Percentiles rank a stretch among this genome's conserved stretches.
These are phyloP conservation scores for Pygmarrhopalites habei DNA, from an alignment of 1,140 invertebrate species.

Conservation along the genomic window DNA sequence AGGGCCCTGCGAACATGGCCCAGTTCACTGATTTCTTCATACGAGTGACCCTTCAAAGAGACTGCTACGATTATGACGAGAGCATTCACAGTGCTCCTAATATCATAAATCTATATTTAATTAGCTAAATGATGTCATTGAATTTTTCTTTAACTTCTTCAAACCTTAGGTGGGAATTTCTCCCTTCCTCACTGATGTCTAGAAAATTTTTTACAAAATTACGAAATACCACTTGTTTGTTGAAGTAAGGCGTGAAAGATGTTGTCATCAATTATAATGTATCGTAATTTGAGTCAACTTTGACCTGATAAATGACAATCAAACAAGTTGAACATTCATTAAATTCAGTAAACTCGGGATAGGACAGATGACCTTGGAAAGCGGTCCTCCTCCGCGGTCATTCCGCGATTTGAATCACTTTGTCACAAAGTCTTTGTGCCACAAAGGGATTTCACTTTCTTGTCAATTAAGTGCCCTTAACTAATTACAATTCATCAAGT, in stretches of 20 bases:
- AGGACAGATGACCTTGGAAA: no score
- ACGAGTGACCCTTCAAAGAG: no score
- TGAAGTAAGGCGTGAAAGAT: background rate
- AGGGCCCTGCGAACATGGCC: no score
- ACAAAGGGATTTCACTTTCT: no score
- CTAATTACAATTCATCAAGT: background rate
- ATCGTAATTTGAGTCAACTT: background rate
- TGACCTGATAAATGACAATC: no score
- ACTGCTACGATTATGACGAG: background rate
- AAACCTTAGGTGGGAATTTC: background rate
- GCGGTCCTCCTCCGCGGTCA: no score
- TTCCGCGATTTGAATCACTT: no score
- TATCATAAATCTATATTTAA: background rate
- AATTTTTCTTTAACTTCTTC: conserved; percentile 63
- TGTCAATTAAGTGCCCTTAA: no score
- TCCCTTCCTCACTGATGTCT: background rate
- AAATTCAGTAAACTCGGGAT: no score
- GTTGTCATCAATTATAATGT: background rate
- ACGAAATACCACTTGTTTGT: background rate
- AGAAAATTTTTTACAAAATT: background rate
- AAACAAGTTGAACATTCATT: no score
- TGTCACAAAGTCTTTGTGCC: no score
- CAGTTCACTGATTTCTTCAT: no score
- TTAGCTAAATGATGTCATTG: background rate
- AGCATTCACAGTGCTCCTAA: conserved; percentile 4